These are phyloP conservation scores for Coenonympha glycerion DNA, from an alignment of 2,888 invertebrate genomes.

Conservation along the genomic window DNA sequence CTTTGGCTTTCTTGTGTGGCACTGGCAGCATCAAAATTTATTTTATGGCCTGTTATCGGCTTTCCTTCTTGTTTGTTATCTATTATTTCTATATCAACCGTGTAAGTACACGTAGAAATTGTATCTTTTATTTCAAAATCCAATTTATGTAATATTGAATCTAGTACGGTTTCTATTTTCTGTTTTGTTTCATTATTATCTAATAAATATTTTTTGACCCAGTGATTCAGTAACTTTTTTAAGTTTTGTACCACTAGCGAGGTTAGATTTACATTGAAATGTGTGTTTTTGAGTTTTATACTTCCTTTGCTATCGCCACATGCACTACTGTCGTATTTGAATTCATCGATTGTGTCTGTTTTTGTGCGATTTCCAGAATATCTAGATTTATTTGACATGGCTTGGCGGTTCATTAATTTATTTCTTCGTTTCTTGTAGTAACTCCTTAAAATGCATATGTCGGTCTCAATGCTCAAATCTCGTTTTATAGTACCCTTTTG, in stretches of 20 bases:
- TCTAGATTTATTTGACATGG: conserved; percentile 38
- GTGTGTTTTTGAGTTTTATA: conserved; percentile 15
- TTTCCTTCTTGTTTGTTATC: conserved; percentile 34
- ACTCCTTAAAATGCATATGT: conserved; percentile 51
- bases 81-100: conserved; percentile 41
- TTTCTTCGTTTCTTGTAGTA: conserved; percentile 44
- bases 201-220: conserved; percentile 48
- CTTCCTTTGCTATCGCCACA: conserved; percentile 45
- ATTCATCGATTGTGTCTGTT: conserved; percentile 40
- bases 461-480: conserved; percentile 60
- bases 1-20: not conserved
- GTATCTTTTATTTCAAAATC: conserved; percentile 31
- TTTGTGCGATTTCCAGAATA: conserved; percentile 41
- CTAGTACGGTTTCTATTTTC: conserved; percentile 45
- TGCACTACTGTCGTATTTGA: conserved; percentile 39
- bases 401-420: conserved; percentile 34
- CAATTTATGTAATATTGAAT: conserved; percentile 44
- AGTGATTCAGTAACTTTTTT: conserved; percentile 45
- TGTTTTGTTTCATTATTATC: conserved; percentile 43
- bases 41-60: not conserved
- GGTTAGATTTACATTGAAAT: conserved; percentile 40
- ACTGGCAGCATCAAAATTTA: not conserved
- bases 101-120: conserved; percentile 45
- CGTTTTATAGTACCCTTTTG: conserved; percentile 44
- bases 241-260: conserved; percentile 51